These are phyloP conservation scores for Columba guinea DNA, from an alignment of 2,797 vertebrate species.

Conservation along the genomic window DNA sequence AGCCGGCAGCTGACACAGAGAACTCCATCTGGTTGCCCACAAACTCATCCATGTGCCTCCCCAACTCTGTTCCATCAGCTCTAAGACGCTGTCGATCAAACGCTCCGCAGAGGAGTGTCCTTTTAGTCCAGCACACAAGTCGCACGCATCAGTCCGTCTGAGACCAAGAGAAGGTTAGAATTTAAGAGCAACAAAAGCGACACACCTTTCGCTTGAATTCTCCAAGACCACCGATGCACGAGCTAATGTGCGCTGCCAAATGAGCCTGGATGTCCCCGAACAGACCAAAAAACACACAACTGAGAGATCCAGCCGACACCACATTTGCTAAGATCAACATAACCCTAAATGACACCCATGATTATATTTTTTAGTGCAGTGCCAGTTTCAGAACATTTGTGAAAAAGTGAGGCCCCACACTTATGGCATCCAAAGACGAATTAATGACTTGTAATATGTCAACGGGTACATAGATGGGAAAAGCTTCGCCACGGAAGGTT, in stretches of 20 bases:
- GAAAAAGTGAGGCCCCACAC: not conserved
- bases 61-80: not conserved
- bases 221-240: not conserved
- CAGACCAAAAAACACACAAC: not conserved
- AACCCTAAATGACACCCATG: not conserved
- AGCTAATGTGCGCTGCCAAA: not conserved
- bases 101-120: constrained; percentile 55
- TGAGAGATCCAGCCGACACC: not conserved
- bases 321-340: not conserved
- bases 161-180: not conserved
- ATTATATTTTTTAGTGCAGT: not conserved
- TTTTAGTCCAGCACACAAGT: constrained; percentile 68
- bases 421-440: not conserved
- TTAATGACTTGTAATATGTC: not conserved
- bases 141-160: constrained; percentile 53
- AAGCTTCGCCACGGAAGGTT: not conserved
- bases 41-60: not conserved
- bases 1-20: not conserved
- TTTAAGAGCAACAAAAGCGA: not conserved
- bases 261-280: not conserved
- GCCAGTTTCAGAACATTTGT: not conserved
- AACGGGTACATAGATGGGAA: not conserved
- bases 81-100: not conserved
- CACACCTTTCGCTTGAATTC: not conserved
- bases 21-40: not conserved